Evolutionary conservation across 2,888 invertebrate genomes (phyloP), one percentile per base, ranked within the genome.

Genomic region (Heteropelma amictum): DNA sequence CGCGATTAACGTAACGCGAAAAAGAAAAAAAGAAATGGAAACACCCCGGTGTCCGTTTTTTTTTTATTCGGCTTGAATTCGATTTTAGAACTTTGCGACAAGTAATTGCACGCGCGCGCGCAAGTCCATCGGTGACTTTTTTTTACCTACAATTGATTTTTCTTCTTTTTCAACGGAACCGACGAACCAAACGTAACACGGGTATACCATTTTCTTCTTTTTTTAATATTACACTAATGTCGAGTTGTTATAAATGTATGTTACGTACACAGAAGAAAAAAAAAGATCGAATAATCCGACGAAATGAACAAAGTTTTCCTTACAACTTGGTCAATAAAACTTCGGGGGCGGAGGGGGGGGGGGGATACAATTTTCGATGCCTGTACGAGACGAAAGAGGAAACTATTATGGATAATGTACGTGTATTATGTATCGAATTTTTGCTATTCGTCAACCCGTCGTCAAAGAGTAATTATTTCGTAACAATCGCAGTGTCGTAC

Each of bases 171-270:
- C 23, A 10, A 54, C 3, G 53, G 12, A 47, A 78, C 77, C 76
- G 77, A 78, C 76, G 79, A 79, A 81, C 77, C 78, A 80, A 77
- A 81, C 78, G 81, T 79, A 79, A 74, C 77, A 45, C 80, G n/a
- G 81, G 69, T 82, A 82, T 81, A 84, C 80, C 81, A 84, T 80
- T 82, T n/a, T n/a, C n/a, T n/a, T n/a, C n/a, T n/a, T n/a, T n/a
- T 33, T 54, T 83, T 79, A 82, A 84, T 83, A 81, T 83, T 83
- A 47, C 75, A 79, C 79, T 81, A 80, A 71, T 80, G 79, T 80
- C 65, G 77, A 63, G 33, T 80, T 74, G 73, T 82, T 82, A 84
- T 78, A 82, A 85, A 80, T 81, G 75, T 83, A 78, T 79, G 78
- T 76, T 79, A 74, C 79, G 81, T 83, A 80, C 82, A 83, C 80